A percentile compares a stretch with the other conserved stretches of the same genome.
Evolutionary conservation across 2,113 vertebrate genomes (phyloP).

Genomic region (Phocoena phocoena): DNA sequence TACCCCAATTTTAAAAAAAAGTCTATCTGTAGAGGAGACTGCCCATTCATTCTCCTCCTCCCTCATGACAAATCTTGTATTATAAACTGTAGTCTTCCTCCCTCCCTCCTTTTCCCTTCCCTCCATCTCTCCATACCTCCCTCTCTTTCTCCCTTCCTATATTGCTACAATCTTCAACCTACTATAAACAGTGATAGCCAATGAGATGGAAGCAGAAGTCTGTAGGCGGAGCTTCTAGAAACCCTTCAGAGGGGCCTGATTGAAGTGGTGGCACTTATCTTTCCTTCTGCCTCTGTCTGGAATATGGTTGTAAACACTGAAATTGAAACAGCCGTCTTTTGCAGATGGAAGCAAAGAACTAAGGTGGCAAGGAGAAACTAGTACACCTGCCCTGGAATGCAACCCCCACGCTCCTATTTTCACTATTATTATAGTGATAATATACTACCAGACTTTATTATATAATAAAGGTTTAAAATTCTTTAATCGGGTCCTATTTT

Average conservation of each 20-base stretch:
- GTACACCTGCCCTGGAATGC: not conserved
- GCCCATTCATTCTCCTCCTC: not conserved
- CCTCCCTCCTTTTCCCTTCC: not conserved
- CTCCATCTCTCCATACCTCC: not conserved
- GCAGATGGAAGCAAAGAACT: not conserved
- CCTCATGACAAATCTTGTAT: not conserved
- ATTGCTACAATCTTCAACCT: not conserved
- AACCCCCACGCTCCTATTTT: not conserved
- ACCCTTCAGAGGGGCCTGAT: not conserved
- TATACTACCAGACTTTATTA: not conserved
- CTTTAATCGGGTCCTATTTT: not conserved
- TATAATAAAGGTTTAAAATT: not conserved
- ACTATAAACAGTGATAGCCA: not conserved
- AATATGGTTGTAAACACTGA: not conserved
- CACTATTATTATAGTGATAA: not conserved
- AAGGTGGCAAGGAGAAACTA: not conserved
- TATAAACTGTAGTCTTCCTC: not conserved
- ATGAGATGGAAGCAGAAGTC: not conserved
- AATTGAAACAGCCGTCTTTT: not conserved
- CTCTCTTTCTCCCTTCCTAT: not conserved
- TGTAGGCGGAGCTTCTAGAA: not conserved
- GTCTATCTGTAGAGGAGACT: not conserved
- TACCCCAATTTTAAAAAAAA: not conserved
- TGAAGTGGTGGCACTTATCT: not conserved
- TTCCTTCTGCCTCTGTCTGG: not conserved